A percentile compares a stretch with the other conserved stretches of the same genome.
These are phyloP conservation scores for Toxostoma redivivum DNA, from an alignment of 2,113 vertebrate species.

Conservation along the genomic window DNA sequence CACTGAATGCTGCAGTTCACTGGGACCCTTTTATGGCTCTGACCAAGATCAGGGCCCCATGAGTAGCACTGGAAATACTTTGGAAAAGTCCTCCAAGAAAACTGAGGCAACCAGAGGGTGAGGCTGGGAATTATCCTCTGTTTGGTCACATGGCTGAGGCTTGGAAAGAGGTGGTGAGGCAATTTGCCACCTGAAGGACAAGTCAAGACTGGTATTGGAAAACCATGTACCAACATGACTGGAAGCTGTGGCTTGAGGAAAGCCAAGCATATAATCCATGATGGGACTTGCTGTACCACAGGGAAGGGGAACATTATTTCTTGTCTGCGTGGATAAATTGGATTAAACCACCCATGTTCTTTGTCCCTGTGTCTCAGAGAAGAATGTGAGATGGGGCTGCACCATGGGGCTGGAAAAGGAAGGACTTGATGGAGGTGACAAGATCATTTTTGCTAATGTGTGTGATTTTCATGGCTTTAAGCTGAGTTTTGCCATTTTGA, in stretches of 20 bases:
- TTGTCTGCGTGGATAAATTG: not conserved
- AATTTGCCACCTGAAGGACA: not conserved
- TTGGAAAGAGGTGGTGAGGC: not conserved
- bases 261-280: not conserved
- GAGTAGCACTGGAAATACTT: not conserved
- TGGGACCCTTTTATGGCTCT: not conserved
- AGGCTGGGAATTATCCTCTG: not conserved
- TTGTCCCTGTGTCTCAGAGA: not conserved
- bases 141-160: not conserved
- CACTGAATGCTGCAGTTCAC: not conserved
- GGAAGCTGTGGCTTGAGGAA: not conserved
- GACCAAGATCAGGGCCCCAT: not conserved
- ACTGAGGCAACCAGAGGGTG: not conserved
- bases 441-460: not conserved
- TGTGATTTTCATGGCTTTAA: not conserved
- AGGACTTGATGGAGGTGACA: not conserved
- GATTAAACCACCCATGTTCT: not conserved
- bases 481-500: not conserved
- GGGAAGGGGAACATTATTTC: not conserved
- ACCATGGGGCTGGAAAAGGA: not conserved
- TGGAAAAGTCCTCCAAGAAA: not conserved
- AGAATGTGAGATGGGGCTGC: not conserved
- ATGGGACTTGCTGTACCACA: not conserved
- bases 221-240: not conserved
- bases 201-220: not conserved